Evolutionary conservation across 1,140 invertebrate genomes (phyloP).

Genomic region (Drosophila dunni): DNA sequence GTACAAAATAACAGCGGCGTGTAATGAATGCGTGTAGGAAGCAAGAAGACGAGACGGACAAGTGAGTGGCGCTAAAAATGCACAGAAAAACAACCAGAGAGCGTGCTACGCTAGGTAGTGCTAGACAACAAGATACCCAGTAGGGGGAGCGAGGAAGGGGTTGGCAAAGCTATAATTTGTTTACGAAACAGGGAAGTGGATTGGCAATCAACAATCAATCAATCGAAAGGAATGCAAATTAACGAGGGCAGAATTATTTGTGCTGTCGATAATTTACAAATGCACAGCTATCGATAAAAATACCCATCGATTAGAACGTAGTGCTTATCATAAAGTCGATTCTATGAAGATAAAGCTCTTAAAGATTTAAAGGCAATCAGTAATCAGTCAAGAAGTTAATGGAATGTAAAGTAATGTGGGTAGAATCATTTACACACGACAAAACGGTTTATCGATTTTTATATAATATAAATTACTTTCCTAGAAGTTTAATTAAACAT

Average conservation of each 20-base stretch:
- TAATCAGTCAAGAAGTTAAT: too few relatives aligned
- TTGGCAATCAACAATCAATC: background rate
- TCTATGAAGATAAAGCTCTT: too few relatives aligned
- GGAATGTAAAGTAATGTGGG: too few relatives aligned
- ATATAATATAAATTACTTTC: too few relatives aligned
- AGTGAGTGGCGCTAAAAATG: constrained; percentile 27
- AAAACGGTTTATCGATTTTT: too few relatives aligned
- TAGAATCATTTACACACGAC: too few relatives aligned
- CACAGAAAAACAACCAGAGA: constrained; percentile 3
- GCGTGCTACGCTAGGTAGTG: background rate
- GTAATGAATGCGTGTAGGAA: constrained; percentile 61
- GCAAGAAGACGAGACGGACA: constrained; percentile 14
- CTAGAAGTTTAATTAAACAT: too few relatives aligned
- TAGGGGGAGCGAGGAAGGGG: background rate
- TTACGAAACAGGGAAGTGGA: background rate
- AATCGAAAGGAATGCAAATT: background rate
- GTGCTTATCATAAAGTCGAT: too few relatives aligned
- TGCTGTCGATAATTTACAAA: too few relatives aligned
- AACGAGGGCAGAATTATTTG: background rate
- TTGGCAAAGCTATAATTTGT: background rate
- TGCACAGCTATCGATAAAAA: too few relatives aligned
- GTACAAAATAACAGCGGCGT: constrained; percentile 1
- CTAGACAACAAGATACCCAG: constrained; percentile 16
- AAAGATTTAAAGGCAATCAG: too few relatives aligned
- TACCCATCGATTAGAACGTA: too few relatives aligned